Percentiles rank a stretch among this genome's conserved stretches.
Conservation (phyloP, 2,797 vertebrate genomes). For the Antennarius maculatus region DNA sequence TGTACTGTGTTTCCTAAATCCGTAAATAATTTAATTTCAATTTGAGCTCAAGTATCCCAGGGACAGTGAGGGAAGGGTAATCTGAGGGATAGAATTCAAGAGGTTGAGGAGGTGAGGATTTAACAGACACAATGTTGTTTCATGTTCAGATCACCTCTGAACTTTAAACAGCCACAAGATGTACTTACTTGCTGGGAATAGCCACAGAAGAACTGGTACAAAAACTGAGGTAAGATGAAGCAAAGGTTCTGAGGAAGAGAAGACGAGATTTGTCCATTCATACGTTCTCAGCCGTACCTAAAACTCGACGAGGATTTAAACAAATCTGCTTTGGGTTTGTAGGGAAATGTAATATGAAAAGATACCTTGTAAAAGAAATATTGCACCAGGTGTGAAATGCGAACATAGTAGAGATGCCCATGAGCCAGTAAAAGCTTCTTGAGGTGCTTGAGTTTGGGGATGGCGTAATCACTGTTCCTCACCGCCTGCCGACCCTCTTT, state of each 20-base stretch:
- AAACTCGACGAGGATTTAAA: conserved; percentile 12
- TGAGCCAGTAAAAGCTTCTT: conserved; percentile 93
- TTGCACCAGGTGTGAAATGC: conserved; percentile 98
- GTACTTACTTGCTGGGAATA: conserved; percentile 96
- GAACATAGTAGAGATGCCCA: conserved; percentile 97
- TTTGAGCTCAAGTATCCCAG: conserved; percentile 54
- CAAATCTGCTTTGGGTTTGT: conserved; percentile 12
- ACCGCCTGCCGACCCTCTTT: conserved; percentile 97
- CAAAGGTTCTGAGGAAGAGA: conserved; percentile 91
- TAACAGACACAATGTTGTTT: conserved; percentile 40
- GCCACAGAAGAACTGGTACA: conserved; percentile 99
- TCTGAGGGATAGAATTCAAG: conserved; percentile 52
- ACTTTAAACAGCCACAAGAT: conserved; percentile 29
- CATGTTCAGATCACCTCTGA: conserved; percentile 53
- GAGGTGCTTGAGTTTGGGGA: conserved; percentile 97
- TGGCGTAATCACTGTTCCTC: conserved; percentile 97
- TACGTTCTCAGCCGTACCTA: not conserved
- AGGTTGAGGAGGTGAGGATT: conserved; percentile 37
- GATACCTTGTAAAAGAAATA: conserved; percentile 99
- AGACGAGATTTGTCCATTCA: conserved; percentile 8
- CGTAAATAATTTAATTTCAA: conserved; percentile 12
- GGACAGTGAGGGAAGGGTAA: conserved; percentile 48
- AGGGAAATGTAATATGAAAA: not conserved
- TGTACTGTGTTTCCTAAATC: not conserved
- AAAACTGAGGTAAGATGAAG: conserved; percentile 99